Percentiles rank a stretch among this genome's conserved stretches.
Evolutionary conservation across 2,797 vertebrate genomes (phyloP).

Genomic region (Fratercula arctica): DNA sequence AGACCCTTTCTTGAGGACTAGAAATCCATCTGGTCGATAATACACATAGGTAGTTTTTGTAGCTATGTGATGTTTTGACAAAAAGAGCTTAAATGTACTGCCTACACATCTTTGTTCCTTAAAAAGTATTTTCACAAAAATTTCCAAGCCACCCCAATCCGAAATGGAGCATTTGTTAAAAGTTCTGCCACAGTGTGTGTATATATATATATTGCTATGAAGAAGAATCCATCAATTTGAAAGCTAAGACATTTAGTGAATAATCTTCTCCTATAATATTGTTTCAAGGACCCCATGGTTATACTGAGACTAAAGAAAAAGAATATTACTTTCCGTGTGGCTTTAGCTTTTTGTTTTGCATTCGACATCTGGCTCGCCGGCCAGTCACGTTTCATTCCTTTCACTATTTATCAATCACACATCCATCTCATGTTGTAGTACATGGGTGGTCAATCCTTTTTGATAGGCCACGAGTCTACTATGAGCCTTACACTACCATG

Average conservation of each 20-base stretch:
- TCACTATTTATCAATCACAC: neutral
- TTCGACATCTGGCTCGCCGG: neutral
- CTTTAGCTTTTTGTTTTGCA: neutral
- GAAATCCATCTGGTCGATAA: conserved; percentile 10
- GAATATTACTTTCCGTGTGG: neutral
- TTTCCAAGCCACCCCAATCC: neutral
- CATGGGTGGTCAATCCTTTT: neutral
- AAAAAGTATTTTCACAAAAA: neutral
- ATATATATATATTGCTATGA: neutral
- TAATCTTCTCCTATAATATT: neutral
- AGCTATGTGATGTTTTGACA: neutral
- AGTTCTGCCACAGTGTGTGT: neutral
- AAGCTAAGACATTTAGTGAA: neutral
- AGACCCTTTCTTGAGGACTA: conserved; percentile 10
- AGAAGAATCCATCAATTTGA: neutral
- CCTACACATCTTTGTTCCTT: neutral
- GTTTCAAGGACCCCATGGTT: neutral
- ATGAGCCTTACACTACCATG: neutral
- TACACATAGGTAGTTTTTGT: conserved; percentile 21
- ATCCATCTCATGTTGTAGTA: neutral
- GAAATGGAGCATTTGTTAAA: neutral
- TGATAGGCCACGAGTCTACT: neutral
- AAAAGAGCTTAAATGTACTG: neutral
- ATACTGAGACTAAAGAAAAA: neutral
- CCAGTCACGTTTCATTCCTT: neutral